Evolutionary conservation across 2,888 invertebrate species (phyloP).

Genomic region (Trachelus stipa): DNA sequence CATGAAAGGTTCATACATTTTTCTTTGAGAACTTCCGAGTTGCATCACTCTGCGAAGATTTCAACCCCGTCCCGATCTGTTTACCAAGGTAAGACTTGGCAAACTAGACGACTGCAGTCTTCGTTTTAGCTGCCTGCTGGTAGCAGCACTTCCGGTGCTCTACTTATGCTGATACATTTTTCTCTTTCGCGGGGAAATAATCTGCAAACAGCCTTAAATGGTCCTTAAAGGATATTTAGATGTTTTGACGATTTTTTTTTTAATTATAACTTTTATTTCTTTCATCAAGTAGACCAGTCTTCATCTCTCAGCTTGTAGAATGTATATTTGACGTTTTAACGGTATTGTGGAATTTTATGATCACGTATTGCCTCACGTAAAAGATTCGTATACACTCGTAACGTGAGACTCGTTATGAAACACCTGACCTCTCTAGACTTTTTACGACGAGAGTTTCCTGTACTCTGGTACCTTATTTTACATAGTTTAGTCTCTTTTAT

Average conservation of each 20-base stretch:
- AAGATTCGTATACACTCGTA: not conserved
- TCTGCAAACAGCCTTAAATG: not conserved
- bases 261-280: not conserved
- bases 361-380: not conserved
- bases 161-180: not conserved
- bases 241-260: not conserved
- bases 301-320: not conserved
- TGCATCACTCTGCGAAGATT: conserved; percentile 17
- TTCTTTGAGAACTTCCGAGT: not conserved
- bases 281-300: not conserved
- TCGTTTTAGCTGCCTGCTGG: not conserved
- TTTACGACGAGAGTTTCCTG: not conserved
- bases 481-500: not conserved
- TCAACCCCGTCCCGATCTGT: conserved; percentile 25
- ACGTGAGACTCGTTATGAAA: not conserved
- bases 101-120: conserved; percentile 20
- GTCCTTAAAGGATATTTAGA: not conserved
- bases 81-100: conserved; percentile 26
- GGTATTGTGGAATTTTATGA: not conserved
- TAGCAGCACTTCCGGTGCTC: not conserved
- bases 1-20: not conserved
- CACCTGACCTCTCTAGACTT: not conserved
- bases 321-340: not conserved
- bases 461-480: not conserved
- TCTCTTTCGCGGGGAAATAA: not conserved